Base-by-base conservation (phyloP, 2,888 invertebrate species). In the Rugalucina vietnamica region DNA sequence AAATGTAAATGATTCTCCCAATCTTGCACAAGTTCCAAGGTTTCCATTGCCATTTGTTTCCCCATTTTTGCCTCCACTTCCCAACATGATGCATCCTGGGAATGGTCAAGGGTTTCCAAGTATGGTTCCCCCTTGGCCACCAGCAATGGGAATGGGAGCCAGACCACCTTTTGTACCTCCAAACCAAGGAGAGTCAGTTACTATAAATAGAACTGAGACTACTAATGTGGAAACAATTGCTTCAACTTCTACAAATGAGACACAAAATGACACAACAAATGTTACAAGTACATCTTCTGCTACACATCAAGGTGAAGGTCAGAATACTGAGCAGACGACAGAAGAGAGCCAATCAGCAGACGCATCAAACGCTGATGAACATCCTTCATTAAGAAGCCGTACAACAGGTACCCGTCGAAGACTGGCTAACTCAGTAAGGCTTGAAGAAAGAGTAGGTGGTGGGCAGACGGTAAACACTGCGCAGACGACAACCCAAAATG, bases 1-100 rank as follows among this genome's bases (percentile, higher is more conserved):
- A 18, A 8, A 43, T n/a, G 43, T 12, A 43, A 24, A 3, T 4
- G 29, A 14, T 12, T 32, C 32, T 65, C 3, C 29, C 8, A 65
- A 12, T 65, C 34, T 57, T 21, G 29, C 81, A 21, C 84, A 78
- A 70, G 81, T 89, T 4, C 87, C 84, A 18, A 70, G 86, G 36
- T 85, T 87, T 57, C 86, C 86, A n/a, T 73, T 86, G 14, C 87
- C 89, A 32, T 89, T 86, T 80, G 79, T 79, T 4, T 84, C 83
- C 49, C 86, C 87, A 27, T 73, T 87, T 36, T 72, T 84, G 24
- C 87, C 89, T 29, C 84, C 81, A 10, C 70, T 78, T 65, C 81
- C 80, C 4, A 74, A 83, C 14, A 70, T 86, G 74, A 81, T 86
- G 84, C 69, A 71, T 36, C 70, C 77, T 49, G 79, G 60, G 21